Evolutionary conservation across 1,140 invertebrate species (phyloP).

Genomic region (Episyrphus balteatus): DNA sequence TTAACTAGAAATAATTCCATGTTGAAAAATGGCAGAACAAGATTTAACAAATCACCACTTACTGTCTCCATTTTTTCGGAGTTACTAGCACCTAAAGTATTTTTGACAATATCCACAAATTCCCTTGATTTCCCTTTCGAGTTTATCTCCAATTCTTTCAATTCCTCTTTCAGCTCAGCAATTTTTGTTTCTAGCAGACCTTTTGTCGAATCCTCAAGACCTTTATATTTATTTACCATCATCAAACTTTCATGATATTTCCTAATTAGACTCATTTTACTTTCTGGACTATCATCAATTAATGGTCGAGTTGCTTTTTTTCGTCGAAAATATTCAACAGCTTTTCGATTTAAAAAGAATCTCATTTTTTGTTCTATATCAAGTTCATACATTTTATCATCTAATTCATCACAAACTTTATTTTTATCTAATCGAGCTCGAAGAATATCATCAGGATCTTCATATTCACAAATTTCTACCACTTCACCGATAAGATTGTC

Average conservation of each 20-base stretch:
- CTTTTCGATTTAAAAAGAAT: constrained; percentile 5
- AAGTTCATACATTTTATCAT: neutral
- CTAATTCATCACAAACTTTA: constrained; percentile 1
- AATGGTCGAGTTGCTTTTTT: constrained; percentile 3
- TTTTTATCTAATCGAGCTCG: constrained; percentile 4
- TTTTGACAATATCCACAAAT: no score
- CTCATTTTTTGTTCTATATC: neutral
- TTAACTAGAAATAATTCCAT: no score
- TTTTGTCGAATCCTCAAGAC: neutral
- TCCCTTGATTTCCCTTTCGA: neutral
- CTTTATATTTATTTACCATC: constrained; percentile 2
- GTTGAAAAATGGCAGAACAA: no score
- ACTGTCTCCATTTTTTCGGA: no score
- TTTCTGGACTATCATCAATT: constrained; percentile 1
- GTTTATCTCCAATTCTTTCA: neutral
- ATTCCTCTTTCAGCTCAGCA: neutral
- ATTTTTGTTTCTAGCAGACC: neutral
- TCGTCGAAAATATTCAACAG: constrained; percentile 4
- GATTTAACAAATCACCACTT: no score
- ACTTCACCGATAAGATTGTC: constrained; percentile 1
- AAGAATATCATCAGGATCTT: constrained; percentile 3
- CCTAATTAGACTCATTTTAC: neutral
- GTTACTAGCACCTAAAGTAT: no score
- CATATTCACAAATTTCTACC: constrained; percentile 5
- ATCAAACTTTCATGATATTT: constrained; percentile 1